Evolutionary conservation across 1,140 invertebrate species (phyloP).

Genomic region (Lepidurus couesii): DNA sequence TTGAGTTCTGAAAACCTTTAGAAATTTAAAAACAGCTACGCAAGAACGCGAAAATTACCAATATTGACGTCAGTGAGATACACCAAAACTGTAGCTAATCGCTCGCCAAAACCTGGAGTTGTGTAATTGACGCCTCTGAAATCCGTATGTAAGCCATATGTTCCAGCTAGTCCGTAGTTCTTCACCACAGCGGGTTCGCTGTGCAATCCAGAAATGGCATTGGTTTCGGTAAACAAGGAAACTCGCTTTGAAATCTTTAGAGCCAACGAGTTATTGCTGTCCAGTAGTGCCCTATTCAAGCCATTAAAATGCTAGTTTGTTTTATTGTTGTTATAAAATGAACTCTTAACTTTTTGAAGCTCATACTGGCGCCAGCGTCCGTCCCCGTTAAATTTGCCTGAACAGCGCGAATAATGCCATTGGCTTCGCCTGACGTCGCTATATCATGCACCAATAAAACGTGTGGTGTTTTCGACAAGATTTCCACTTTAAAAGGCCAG

Average conservation of each 20-base stretch:
- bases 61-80: conserved; percentile 25
- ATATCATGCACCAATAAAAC: conserved; percentile 5
- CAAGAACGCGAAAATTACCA: background rate
- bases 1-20: too few relatives aligned
- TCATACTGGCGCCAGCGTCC: conserved; percentile 20
- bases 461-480: background rate
- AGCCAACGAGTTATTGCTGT: background rate
- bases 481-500: background rate
- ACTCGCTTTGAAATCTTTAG: background rate
- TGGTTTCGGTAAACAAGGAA: background rate
- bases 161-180: conserved; percentile 25
- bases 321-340: background rate
- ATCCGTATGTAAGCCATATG: conserved; percentile 22
- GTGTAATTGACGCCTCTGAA: conserved; percentile 11
- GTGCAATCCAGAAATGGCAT: background rate
- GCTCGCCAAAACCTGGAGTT: background rate
- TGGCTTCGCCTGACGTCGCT: background rate
- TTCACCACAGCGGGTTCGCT: conserved; percentile 20
- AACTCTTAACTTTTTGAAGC: conserved; percentile 7
- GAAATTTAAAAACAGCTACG: background rate
- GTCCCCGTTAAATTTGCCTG: background rate
- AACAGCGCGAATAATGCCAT: background rate
- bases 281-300: background rate
- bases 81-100: conserved; percentile 3
- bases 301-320: background rate